A percentile compares a stretch with the other conserved stretches of the same genome.
Conservation (phyloP, 2,113 vertebrate species). For the Chloebia gouldiae region DNA sequence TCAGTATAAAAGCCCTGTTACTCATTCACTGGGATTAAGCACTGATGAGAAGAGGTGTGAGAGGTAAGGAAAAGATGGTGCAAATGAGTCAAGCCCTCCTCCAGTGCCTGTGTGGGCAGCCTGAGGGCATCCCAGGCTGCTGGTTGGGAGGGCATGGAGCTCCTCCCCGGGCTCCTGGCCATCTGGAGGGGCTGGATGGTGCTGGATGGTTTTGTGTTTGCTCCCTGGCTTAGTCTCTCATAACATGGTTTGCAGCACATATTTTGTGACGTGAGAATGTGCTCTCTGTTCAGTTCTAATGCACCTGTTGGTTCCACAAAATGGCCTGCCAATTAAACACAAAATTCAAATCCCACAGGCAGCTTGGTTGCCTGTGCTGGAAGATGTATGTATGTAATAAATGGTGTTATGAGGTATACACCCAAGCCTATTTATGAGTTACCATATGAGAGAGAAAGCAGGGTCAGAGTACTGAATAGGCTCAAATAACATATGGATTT, state of each 20-base stretch:
- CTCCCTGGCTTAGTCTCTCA: background rate
- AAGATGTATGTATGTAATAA: slow-evolving; percentile 56
- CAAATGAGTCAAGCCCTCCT: background rate
- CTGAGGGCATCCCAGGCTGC: background rate
- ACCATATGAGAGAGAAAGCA: background rate
- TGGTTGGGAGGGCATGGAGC: background rate
- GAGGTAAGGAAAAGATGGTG: background rate
- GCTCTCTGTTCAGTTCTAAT: slow-evolving; percentile 6
- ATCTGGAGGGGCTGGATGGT: background rate
- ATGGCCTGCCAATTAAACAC: slow-evolving; percentile 29
- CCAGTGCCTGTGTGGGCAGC: background rate
- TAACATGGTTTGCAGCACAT: background rate
- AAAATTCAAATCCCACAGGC: slow-evolving; percentile 33
- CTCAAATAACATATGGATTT: background rate
- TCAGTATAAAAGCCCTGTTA: background rate
- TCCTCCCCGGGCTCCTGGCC: background rate
- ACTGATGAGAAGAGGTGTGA: background rate
- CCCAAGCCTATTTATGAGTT: slow-evolving; percentile 32
- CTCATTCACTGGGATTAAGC: background rate
- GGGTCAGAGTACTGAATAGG: background rate
- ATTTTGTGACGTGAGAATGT: slow-evolving; percentile 34
- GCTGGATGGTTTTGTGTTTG: background rate
- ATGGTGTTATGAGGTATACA: background rate
- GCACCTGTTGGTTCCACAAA: slow-evolving; percentile 35
- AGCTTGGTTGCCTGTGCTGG: background rate